Evolutionary conservation across 1,140 invertebrate species (phyloP).

Genomic region (Batillaria attramentaria): DNA sequence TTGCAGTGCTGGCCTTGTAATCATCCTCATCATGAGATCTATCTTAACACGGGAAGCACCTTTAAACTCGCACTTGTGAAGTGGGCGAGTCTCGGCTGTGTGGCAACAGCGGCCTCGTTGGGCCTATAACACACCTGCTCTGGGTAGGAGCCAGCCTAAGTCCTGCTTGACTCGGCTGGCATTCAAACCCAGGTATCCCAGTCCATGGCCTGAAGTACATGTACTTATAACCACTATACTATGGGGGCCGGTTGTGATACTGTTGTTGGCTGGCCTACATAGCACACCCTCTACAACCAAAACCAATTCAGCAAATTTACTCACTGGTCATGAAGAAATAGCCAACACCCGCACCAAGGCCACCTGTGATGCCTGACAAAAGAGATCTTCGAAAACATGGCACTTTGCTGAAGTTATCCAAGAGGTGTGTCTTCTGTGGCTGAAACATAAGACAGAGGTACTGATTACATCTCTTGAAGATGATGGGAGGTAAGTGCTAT

Average conservation of each 20-base stretch:
- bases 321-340: constrained; percentile 44
- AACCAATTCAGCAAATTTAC: too few relatives aligned
- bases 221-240: constrained; percentile 1
- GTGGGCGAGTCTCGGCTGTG: too few relatives aligned
- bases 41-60: too few relatives aligned
- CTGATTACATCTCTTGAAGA: not conserved
- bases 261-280: not conserved
- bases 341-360: constrained; percentile 28
- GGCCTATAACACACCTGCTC: too few relatives aligned
- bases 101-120: too few relatives aligned
- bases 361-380: constrained; percentile 34
- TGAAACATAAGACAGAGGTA: not conserved
- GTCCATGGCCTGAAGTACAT: not conserved
- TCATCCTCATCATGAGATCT: too few relatives aligned
- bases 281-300: not conserved
- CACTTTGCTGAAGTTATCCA: not conserved
- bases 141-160: too few relatives aligned
- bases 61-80: too few relatives aligned
- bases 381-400: constrained; percentile 43
- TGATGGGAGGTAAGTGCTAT: not conserved
- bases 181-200: not conserved
- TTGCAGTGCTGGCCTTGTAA: too few relatives aligned
- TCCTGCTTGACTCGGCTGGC: not conserved
- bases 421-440: constrained; percentile 15
- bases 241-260: not conserved